Evolutionary conservation across 2,888 invertebrate genomes (phyloP).

Genomic region (Carpatolechia fugitivella): DNA sequence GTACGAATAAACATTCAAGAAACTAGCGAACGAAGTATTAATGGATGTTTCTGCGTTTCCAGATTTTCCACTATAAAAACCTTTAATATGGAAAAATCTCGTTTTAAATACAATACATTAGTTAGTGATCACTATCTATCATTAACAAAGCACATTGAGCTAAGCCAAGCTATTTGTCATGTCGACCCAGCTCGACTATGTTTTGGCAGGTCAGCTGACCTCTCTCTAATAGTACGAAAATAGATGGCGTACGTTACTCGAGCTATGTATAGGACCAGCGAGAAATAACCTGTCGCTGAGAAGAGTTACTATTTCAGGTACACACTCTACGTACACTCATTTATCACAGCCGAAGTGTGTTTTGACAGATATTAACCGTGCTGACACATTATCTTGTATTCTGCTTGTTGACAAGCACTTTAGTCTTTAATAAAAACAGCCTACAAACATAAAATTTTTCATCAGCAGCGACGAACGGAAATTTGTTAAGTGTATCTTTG

Average conservation of each 20-base stretch:
- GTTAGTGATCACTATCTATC: not conserved
- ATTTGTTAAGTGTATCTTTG: too few relatives aligned
- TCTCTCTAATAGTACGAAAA: not conserved
- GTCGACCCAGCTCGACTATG: not conserved
- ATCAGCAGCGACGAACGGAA: too few relatives aligned
- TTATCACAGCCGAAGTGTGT: not conserved
- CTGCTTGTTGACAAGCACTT: not conserved
- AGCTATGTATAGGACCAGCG: not conserved
- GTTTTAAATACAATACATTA: not conserved
- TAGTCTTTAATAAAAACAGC: too few relatives aligned
- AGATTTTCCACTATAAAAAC: too few relatives aligned
- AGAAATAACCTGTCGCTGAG: constrained; percentile 2
- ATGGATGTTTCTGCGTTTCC: too few relatives aligned
- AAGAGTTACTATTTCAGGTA: not conserved
- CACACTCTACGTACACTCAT: not conserved
- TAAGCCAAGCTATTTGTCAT: not conserved
- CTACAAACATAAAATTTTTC: too few relatives aligned
- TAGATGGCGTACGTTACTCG: not conserved
- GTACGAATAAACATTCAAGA: too few relatives aligned
- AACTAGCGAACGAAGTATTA: too few relatives aligned
- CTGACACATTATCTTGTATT: not conserved
- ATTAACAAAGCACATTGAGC: constrained; percentile 1
- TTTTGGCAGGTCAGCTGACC: constrained; percentile 3
- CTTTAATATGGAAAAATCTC: too few relatives aligned
- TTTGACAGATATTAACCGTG: constrained; percentile 2